A percentile compares a stretch with the other conserved stretches of the same genome.
Evolutionary conservation across 2,888 invertebrate genomes (phyloP).

Genomic region (Cataglyphis cursor): DNA sequence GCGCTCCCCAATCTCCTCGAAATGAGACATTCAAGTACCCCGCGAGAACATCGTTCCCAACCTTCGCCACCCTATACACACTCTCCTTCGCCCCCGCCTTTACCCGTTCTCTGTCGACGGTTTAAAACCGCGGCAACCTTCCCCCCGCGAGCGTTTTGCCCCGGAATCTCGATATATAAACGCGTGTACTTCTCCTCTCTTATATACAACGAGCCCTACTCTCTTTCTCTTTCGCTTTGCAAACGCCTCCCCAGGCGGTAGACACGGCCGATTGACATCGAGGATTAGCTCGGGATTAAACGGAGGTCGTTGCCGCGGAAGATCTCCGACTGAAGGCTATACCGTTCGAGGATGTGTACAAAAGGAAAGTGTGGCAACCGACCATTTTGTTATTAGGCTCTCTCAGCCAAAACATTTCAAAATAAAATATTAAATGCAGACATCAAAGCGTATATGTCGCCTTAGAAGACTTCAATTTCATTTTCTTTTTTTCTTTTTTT

Average conservation of each 20-base stretch:
- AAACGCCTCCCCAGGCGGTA: conserved; percentile 11
- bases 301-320: conserved; percentile 17
- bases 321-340: not conserved
- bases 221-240: not conserved
- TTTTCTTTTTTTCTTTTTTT: too few relatives aligned
- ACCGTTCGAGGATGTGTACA: not conserved
- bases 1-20: conserved; percentile 14
- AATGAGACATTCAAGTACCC: conserved; percentile 53
- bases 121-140: conserved; percentile 5
- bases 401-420: not conserved
- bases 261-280: conserved; percentile 43
- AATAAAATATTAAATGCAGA: too few relatives aligned
- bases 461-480: too few relatives aligned
- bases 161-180: conserved; percentile 33
- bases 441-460: too few relatives aligned
- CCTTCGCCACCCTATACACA: conserved; percentile 30
- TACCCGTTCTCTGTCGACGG: not conserved
- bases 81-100: not conserved
- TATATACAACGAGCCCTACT: not conserved
- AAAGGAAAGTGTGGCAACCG: not conserved
- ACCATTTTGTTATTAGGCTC: not conserved
- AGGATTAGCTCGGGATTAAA: conserved; percentile 50
- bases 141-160: conserved; percentile 14
- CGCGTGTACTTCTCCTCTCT: not conserved
- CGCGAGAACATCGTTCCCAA: conserved; percentile 40